Base-by-base conservation (phyloP, 35 echinoderm and acorn worm species). In the Amphiura filiformis region DNA sequence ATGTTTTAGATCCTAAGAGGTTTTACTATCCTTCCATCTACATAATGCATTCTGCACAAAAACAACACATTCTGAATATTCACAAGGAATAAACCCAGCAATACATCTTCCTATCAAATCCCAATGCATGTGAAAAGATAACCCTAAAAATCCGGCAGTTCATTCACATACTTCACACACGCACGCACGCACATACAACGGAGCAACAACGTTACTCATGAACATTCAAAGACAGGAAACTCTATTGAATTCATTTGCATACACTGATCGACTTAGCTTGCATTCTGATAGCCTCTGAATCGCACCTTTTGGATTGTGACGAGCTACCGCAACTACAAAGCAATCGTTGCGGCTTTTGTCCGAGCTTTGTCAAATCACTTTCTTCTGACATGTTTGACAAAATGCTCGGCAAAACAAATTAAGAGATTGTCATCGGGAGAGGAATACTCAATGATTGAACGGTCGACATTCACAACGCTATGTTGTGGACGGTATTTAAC, bases 201-300 rank as follows among this genome's bases (percentile, higher is more conserved):
- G n/a, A n/a, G n/a, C n/a, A n/a, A n/a, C n/a, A n/a, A n/a, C n/a
- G 44, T 52, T 11, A 52, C 61, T 70, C 1, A 70, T 70, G 15
- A 70, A 30, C 61, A 70, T 70, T 70, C 61, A 30, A 7, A 70
- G 61, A 70, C 7, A 30, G 61, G 20, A 15, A 26, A 18, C 17
- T 70, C 61, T 70, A 70, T 70, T 18, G 61, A 70, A 70, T 70
- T n/a, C 61, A 70, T 70, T 70, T 26, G 61, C 61, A 70, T 70
- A 13, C 26, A 4, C 7, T 70, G 26, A 70, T 70, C 28, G 61
- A 70, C 61, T 70, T 70, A 3, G 26, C 61, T 20, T n/a, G 17
- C 15, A 30, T 30, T 70, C 17, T 70, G 17, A 26, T 70, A 70
- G 17, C 28, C 44, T 70, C 26, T 70, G 61, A 2, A 47, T 47